A percentile compares a stretch with the other conserved stretches of the same genome.
Evolutionary conservation across 2,888 invertebrate species (phyloP).

Genomic region (Cacoxenus indagator): DNA sequence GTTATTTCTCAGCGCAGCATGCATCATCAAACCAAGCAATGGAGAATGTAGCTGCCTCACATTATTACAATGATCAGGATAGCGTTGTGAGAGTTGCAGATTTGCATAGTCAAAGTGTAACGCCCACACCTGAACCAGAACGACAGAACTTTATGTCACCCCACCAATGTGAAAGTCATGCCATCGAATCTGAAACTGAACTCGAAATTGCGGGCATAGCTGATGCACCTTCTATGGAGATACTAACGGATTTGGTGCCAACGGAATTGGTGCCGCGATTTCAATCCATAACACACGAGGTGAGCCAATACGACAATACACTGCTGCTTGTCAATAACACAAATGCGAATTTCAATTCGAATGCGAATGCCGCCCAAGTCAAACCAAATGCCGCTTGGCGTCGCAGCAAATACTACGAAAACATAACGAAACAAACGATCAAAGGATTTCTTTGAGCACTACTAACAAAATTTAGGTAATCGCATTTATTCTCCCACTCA

Average conservation of each 20-base stretch:
- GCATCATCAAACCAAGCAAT: not conserved
- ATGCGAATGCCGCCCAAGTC: constrained; percentile 40
- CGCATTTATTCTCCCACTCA: not conserved
- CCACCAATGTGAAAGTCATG: constrained; percentile 39
- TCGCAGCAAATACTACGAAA: constrained; percentile 72
- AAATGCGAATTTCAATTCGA: constrained; percentile 36
- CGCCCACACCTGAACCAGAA: constrained; percentile 61
- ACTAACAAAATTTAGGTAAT: not conserved
- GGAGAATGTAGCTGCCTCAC: not conserved
- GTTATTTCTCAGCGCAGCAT: constrained; percentile 61
- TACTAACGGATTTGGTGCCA: constrained; percentile 47
- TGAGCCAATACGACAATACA: constrained; percentile 49
- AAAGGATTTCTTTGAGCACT: constrained; percentile 72
- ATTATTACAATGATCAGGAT: constrained; percentile 46
- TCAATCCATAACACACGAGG: constrained; percentile 65
- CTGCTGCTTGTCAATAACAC: constrained; percentile 32
- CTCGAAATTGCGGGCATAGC: constrained; percentile 52
- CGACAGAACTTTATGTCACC: constrained; percentile 13
- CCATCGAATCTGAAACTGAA: constrained; percentile 60
- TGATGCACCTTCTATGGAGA: constrained; percentile 43
- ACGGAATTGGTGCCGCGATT: constrained; percentile 30
- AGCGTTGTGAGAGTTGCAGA: constrained; percentile 57
- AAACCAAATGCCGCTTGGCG: constrained; percentile 70
- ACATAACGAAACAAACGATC: constrained; percentile 74
- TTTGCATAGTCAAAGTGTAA: constrained; percentile 64